Conservation (phyloP, 2,797 vertebrate species). For the Oryzias sinensis region DNA sequence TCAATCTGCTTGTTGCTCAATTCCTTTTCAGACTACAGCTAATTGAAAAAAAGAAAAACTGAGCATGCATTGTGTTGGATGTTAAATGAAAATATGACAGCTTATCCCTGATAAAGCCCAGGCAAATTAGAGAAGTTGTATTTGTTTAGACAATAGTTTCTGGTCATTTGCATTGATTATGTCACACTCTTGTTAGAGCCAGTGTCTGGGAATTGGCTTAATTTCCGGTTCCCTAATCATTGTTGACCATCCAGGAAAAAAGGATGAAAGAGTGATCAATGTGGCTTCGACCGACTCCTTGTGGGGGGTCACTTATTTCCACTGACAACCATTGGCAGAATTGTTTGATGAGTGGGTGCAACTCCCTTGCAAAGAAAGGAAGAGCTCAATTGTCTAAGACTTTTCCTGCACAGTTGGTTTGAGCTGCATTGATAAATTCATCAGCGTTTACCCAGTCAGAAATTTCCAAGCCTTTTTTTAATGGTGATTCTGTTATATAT, state of each 20-base stretch:
- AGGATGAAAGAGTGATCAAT: conserved; percentile 64
- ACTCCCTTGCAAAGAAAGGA: conserved; percentile 50
- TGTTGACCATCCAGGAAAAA: conserved; percentile 61
- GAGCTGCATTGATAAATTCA: conserved; percentile 64
- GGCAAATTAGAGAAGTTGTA: conserved; percentile 22
- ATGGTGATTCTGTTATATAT: conserved; percentile 27
- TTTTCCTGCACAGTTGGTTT: conserved; percentile 46
- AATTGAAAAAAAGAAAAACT: neutral
- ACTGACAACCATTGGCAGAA: conserved; percentile 58
- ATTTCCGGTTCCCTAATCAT: conserved; percentile 67
- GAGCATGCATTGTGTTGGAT: conserved; percentile 1
- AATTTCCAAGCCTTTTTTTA: conserved; percentile 35
- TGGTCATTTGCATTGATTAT: conserved; percentile 71
- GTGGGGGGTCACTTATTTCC: conserved; percentile 56
- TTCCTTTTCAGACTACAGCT: neutral
- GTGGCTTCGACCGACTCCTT: conserved; percentile 50
- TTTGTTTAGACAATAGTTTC: conserved; percentile 37
- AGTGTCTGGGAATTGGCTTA: conserved; percentile 66
- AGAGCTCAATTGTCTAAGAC: conserved; percentile 37
- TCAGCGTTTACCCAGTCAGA: conserved; percentile 47
- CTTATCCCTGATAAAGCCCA: conserved; percentile 50
- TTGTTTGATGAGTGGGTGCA: conserved; percentile 59
- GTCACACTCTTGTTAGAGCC: conserved; percentile 61
- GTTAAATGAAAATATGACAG: conserved; percentile 42
- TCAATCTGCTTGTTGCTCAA: neutral